Conservation (phyloP, 1,140 invertebrate genomes). For the Aleiodes sp. region DNA sequence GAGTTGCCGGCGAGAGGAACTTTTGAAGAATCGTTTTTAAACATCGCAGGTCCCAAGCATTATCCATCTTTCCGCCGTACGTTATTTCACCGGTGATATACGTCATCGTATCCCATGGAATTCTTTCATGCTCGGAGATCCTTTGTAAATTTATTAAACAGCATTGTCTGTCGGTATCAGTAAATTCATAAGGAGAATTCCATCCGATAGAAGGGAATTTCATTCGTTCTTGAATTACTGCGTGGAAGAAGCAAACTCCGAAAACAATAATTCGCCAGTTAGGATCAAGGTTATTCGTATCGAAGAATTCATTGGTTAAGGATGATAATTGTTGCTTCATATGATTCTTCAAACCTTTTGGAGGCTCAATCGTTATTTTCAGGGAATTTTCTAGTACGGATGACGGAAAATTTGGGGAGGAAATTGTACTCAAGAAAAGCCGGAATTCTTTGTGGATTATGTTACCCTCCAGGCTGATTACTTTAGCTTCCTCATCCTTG, state of each 20-base stretch:
- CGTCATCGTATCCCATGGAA: constrained; percentile 88
- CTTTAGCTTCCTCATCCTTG: too few relatives aligned
- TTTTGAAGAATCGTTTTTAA: constrained; percentile 83
- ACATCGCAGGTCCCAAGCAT: constrained; percentile 90
- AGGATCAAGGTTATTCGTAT: constrained; percentile 71
- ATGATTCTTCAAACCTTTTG: constrained; percentile 90
- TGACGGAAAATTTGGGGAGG: constrained; percentile 85
- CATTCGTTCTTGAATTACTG: constrained; percentile 85
- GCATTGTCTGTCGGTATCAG: constrained; percentile 89
- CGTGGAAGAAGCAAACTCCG: constrained; percentile 89
- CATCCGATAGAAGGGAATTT: constrained; percentile 92
- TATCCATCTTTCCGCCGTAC: constrained; percentile 94
- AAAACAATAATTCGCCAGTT: constrained; percentile 75
- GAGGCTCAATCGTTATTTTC: constrained; percentile 95
- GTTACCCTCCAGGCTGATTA: too few relatives aligned
- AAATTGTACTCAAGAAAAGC: constrained; percentile 85
- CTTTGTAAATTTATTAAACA: constrained; percentile 33
- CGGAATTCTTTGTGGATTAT: constrained; percentile 48
- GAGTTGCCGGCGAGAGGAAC: constrained; percentile 77
- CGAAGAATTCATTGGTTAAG: constrained; percentile 77
- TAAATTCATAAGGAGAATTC: constrained; percentile 89
- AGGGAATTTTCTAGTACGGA: constrained; percentile 86
- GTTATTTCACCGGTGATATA: constrained; percentile 93
- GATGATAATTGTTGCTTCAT: constrained; percentile 82
- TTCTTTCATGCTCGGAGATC: neutral